Evolutionary conservation across 2,888 invertebrate genomes (phyloP), one percentile per base, ranked within the genome.

Genomic region (Tanypteryx hageni): DNA sequence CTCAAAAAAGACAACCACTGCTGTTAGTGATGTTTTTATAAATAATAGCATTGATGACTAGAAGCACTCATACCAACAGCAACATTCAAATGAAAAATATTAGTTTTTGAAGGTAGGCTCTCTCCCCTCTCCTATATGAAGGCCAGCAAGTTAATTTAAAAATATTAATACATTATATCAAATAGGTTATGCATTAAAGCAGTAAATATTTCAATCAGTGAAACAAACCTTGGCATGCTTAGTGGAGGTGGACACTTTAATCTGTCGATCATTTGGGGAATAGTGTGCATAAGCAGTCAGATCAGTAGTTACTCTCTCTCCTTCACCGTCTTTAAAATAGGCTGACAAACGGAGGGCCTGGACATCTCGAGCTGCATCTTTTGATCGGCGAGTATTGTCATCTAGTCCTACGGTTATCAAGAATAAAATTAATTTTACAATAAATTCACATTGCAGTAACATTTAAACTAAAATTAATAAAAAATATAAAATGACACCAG

Each of bases 171-270:
- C 44, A 44, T 44, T 44, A 44, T 44, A 44, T 44, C 5, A 44
- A 44, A 44, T 44, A 44, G 1, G 44, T 5, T 44, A 44, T 44
- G 5, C 44, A 44, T 44, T 44, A 44, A 44, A 44, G 44, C 3
- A 44, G 44, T 44, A 44, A 44, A 44, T 76, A 16, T 76, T 76
- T 27, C 9, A 7, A 27, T 9, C 13, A 27, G 3, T 76, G 22
- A 76, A 11, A 76, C 22, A 27, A 27, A 97, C 97, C 96, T 96
- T 96, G 0, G 98, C 98, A 92, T 97, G 95, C 16, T 96, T 96
- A 0, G 99, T 99, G 93, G 98, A 98, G 0, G 99, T 99, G 10
- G 97, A 96, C 31, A 99, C 97, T 94, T 98, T 97, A 14, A 99
- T 97, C 94, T 98, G 98, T 93, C 97, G 97, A 94, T 98, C 96